Conservation (phyloP, 2,888 invertebrate genomes). For the Agrotis puta region DNA sequence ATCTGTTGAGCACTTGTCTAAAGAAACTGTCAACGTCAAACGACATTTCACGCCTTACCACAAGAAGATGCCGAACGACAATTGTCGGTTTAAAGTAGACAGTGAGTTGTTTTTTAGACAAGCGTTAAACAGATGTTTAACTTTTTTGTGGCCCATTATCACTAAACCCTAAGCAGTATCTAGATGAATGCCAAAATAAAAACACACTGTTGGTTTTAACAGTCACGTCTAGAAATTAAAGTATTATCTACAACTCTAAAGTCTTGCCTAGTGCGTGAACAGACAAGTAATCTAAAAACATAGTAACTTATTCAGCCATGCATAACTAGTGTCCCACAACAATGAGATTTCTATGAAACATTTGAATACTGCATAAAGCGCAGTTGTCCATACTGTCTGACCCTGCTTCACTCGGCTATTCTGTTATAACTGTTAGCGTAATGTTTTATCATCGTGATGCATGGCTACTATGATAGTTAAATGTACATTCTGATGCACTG, state of each 20-base stretch:
- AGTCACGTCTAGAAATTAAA: too few species aligned
- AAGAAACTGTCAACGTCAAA: too few species aligned
- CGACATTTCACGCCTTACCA: too few species aligned
- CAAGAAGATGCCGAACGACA: too few species aligned
- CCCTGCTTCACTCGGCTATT: slow-evolving; percentile 17
- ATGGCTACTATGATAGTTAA: slow-evolving; percentile 16
- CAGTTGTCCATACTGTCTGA: slow-evolving; percentile 25
- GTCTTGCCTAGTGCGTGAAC: neutral
- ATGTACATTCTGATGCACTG: neutral
- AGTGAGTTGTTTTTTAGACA: too few species aligned
- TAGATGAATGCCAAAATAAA: neutral
- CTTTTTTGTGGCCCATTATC: too few species aligned
- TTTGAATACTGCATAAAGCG: slow-evolving; percentile 45
- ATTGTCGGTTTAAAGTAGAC: too few species aligned
- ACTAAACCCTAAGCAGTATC: neutral
- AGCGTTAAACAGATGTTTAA: too few species aligned
- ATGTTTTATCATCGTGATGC: slow-evolving; percentile 39
- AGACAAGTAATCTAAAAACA: neutral
- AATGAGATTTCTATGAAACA: slow-evolving; percentile 49
- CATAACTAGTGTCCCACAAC: slow-evolving; percentile 19
- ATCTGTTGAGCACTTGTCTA: too few species aligned
- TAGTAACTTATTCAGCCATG: slow-evolving; percentile 23
- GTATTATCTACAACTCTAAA: neutral
- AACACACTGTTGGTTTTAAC: too few species aligned
- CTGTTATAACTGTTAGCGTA: slow-evolving; percentile 41